Evolutionary conservation across 1,140 invertebrate genomes (phyloP), one percentile per base, ranked within the genome.

Genomic region (Drosophila lowei): DNA sequence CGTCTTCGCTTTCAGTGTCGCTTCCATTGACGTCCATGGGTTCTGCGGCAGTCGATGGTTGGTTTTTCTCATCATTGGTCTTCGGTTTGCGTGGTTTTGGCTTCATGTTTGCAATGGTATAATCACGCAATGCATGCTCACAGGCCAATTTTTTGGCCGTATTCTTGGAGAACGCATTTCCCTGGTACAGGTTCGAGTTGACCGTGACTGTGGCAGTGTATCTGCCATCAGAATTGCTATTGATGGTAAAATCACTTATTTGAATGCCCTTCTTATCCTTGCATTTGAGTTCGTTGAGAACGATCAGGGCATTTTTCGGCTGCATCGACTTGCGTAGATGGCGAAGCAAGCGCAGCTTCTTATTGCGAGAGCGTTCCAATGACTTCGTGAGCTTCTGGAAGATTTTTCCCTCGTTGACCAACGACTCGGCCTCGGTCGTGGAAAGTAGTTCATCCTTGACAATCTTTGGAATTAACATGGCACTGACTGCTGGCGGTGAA

Each of bases 251-350:
- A 28, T 91, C 91, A 25, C 83, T 83, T 1, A 91, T 86, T 11
- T 62, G 78, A 34, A 90, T 75, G 16, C 93, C 92, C 18, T 18
- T 18, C 18, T 18, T 18, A 18, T 18, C 18, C 18, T 18, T 18
- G 64, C n/a, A n/a, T n/a, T 95, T 94, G 73, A 97, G 93, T 92
- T 97, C 96, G 91, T 97, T 96, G 9, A 97, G 93, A 59, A 96
- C 95, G 95, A 97, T 97, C 30, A 97, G 93, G 5, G 96, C 96
- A 89, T 97, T 97, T 91, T 97, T 97, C 7, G 96, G 95, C 43
- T 95, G 93, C 47, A 95, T 92, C 16, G 95, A 93, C 28, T 94
- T 94, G 28, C 95, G 92, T 42, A 95, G 83, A 60, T 93, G 93
- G 68, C 94, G 94, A 89, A 95, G 95, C 91, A 95, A 93, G 0